Percentiles rank a stretch among this genome's conserved stretches.
Conservation (phyloP, 2,888 invertebrate species). For the Hypsopygia costalis region DNA sequence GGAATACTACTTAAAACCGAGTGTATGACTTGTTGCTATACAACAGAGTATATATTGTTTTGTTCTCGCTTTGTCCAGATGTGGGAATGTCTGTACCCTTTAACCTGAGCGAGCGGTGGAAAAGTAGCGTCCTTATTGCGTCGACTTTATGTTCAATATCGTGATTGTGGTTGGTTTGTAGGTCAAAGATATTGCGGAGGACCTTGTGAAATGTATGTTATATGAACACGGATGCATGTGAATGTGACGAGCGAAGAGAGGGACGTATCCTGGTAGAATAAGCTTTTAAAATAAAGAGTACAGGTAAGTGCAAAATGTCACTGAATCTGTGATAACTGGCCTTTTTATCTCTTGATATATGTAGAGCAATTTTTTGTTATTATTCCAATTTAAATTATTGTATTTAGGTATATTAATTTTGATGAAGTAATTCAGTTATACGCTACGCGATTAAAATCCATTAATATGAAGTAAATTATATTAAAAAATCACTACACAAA, state of each 20-base stretch:
- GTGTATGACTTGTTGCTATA: constrained; percentile 40
- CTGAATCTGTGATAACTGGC: too few species aligned
- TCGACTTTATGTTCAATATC: constrained; percentile 43
- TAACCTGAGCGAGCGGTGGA: constrained; percentile 44
- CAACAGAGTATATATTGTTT: constrained; percentile 49
- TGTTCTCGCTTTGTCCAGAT: constrained; percentile 38
- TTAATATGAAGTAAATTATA: too few species aligned
- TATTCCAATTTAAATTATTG: too few species aligned
- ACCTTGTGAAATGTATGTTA: constrained; percentile 57
- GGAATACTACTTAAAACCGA: constrained; percentile 36
- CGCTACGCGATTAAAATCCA: too few species aligned
- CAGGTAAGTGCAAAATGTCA: too few species aligned
- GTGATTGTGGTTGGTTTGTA: constrained; percentile 44
- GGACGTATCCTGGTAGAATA: constrained; percentile 1
- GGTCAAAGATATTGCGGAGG: constrained; percentile 61
- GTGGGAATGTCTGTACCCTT: constrained; percentile 55
- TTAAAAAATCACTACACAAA: too few species aligned
- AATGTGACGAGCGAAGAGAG: constrained; percentile 25
- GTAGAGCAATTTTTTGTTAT: too few species aligned
- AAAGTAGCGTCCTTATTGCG: constrained; percentile 49
- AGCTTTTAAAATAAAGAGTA: too few species aligned
- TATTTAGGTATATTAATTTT: too few species aligned
- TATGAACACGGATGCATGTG: constrained; percentile 39
- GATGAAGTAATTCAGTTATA: too few species aligned
- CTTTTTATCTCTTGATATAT: too few species aligned